Evolutionary conservation across 1,140 invertebrate genomes (phyloP).

Genomic region (Bathynomus jamesi): DNA sequence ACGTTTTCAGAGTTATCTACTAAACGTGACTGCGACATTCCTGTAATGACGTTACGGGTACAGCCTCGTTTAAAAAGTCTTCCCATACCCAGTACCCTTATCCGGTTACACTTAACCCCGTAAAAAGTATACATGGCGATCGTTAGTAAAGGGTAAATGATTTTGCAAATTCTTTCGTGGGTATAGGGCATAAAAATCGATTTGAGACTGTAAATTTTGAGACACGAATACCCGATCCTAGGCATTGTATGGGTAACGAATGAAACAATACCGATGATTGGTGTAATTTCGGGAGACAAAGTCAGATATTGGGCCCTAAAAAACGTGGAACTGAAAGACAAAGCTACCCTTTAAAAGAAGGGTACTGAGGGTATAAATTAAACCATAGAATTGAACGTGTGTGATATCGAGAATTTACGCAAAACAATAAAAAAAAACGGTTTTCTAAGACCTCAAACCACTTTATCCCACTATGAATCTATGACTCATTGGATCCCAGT

Average conservation of each 20-base stretch:
- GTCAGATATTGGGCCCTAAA: background rate
- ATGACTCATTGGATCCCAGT: background rate
- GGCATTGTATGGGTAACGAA: background rate
- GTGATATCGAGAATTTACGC: background rate
- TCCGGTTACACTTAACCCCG: background rate
- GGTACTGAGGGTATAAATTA: background rate
- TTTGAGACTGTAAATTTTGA: background rate
- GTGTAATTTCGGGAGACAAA: background rate
- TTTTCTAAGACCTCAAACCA: background rate
- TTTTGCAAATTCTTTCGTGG: background rate
- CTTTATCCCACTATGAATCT: background rate
- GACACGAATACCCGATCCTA: background rate
- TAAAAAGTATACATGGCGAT: background rate
- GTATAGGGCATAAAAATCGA: background rate
- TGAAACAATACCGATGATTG: background rate
- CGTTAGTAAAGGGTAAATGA: background rate
- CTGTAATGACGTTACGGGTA: background rate
- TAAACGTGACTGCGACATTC: background rate
- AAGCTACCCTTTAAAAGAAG: background rate
- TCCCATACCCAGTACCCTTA: background rate
- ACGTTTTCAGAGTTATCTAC: background rate
- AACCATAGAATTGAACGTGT: background rate
- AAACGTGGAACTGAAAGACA: background rate
- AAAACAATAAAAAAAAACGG: background rate
- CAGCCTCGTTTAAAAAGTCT: background rate